A percentile compares a stretch with the other conserved stretches of the same genome.
phyloP scores from a whole-genome alignment of 2,797 vertebrate species.

The Cyclopterus lumpus region DNA sequence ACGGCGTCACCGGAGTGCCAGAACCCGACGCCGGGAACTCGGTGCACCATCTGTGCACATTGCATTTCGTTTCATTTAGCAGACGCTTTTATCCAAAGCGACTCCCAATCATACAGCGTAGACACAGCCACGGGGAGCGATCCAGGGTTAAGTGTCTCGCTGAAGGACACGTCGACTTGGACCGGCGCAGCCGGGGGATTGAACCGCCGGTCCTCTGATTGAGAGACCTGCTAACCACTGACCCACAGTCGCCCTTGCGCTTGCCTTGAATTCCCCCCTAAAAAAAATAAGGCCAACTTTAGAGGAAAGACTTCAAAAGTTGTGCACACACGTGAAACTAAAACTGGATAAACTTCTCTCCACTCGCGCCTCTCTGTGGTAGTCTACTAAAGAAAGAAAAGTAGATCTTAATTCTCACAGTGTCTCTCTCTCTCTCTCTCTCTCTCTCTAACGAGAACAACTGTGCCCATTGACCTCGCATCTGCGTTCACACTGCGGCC shows the following conservation, averaged over 20 bases:
- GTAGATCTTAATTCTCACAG: background rate
- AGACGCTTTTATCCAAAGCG: too few relatives aligned
- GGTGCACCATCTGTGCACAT: conserved; percentile 41
- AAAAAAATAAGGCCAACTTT: conserved; percentile 36
- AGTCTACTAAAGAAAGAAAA: background rate
- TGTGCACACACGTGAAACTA: background rate
- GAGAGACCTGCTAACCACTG: too few relatives aligned
- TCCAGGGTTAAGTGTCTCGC: too few relatives aligned
- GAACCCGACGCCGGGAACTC: conserved; percentile 8
- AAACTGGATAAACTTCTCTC: background rate
- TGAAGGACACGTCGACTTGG: too few relatives aligned
- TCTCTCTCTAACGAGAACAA: background rate
- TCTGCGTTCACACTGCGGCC: conserved; percentile 37
- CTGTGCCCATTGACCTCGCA: conserved; percentile 28
- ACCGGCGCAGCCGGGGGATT: too few relatives aligned
- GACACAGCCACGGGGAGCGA: too few relatives aligned
- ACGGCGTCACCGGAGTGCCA: conserved; percentile 15
- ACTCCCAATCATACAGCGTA: too few relatives aligned
- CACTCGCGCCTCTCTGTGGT: background rate
- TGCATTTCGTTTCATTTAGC: too few relatives aligned
- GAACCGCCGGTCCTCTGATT: too few relatives aligned
- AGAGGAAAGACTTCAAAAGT: conserved; percentile 8
- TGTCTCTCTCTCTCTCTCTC: background rate
- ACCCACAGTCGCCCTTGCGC: too few relatives aligned
- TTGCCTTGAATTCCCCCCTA: conserved; percentile 29